These are phyloP conservation scores for Carollia perspicillata DNA, from an alignment of 2,113 vertebrate species.

Conservation along the genomic window DNA sequence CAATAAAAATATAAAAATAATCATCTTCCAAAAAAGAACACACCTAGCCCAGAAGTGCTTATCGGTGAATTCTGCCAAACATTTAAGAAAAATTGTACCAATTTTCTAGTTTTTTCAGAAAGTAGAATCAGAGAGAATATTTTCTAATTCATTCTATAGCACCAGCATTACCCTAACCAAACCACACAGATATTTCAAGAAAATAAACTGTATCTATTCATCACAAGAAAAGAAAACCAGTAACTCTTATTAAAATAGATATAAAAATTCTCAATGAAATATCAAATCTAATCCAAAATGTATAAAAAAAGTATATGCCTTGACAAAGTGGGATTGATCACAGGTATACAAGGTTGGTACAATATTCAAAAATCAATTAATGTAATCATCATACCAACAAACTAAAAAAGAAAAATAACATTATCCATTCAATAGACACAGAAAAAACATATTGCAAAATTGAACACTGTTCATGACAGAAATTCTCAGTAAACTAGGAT, in stretches of 20 bases:
- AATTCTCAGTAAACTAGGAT: background rate
- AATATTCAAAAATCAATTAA: background rate
- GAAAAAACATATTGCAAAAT: background rate
- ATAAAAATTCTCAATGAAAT: too few relatives aligned
- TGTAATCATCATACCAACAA: background rate
- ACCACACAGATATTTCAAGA: background rate
- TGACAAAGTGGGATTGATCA: background rate
- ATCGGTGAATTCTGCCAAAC: background rate
- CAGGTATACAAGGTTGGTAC: background rate
- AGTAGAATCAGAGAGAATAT: background rate
- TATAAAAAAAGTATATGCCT: background rate
- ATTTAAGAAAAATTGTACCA: background rate
- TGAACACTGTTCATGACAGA: background rate
- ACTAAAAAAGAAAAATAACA: background rate
- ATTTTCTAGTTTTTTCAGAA: background rate
- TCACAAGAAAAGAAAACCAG: background rate
- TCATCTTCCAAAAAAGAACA: background rate
- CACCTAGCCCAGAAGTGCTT: background rate
- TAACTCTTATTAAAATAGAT: background rate
- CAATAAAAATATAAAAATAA: background rate
- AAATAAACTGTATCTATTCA: background rate
- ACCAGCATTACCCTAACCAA: background rate
- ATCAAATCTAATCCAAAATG: background rate
- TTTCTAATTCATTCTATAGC: background rate
- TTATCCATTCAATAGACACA: background rate